Percentiles rank a stretch among this genome's conserved stretches.
phyloP scores from a whole-genome alignment of 2,113 vertebrate genomes.

The Glareola pratincola region DNA sequence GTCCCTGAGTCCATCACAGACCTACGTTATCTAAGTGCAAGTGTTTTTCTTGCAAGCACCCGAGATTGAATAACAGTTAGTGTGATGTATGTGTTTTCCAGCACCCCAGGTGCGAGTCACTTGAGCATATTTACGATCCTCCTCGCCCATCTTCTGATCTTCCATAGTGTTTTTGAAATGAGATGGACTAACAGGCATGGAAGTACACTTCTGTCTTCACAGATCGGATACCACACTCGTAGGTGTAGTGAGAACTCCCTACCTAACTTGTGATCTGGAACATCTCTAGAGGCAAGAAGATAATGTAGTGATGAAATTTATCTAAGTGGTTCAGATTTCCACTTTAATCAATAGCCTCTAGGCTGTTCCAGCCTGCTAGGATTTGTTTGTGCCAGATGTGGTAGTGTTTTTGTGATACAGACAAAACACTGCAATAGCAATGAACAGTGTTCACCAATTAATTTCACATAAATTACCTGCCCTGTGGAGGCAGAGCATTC shows the following conservation, averaged over 20 bases:
- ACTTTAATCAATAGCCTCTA: conserved; percentile 25
- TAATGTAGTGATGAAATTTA: neutral
- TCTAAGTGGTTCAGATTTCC: neutral
- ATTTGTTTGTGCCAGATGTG: conserved; percentile 6
- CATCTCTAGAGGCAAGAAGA: conserved; percentile 19
- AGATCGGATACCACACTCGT: neutral
- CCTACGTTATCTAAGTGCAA: no score
- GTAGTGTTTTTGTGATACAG: neutral
- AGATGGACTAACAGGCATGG: neutral
- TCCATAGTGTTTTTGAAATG: neutral
- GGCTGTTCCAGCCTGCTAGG: neutral
- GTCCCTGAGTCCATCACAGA: no score
- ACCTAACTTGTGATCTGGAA: neutral
- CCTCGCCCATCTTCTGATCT: no score
- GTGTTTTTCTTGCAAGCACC: no score
- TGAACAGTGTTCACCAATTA: neutral
- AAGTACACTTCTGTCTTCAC: neutral
- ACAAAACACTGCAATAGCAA: neutral
- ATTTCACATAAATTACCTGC: neutral
- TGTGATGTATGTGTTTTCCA: no score
- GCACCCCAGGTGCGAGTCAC: no score
- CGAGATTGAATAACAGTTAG: no score
- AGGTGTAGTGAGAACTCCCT: conserved; percentile 18
- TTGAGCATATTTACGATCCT: no score
- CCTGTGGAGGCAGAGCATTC: neutral